Evolutionary conservation across 1,140 invertebrate genomes (phyloP).

Genomic region (Drosophila orosa): DNA sequence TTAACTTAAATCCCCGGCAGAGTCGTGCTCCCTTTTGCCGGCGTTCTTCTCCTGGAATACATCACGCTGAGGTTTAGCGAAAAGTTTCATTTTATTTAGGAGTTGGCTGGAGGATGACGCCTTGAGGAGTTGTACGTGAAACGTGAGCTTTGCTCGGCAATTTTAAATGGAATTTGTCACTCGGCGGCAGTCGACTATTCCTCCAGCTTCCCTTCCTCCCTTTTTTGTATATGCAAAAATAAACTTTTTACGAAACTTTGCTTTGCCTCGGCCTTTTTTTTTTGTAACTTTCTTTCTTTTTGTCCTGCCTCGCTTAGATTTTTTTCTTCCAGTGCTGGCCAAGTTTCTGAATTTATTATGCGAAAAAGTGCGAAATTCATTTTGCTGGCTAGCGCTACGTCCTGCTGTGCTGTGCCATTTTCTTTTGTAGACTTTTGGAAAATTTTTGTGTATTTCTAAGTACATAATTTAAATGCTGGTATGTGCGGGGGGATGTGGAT

Average conservation of each 20-base stretch:
- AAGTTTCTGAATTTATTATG: constrained; percentile 84
- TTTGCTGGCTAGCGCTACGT: constrained; percentile 67
- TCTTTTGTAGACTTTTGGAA: constrained; percentile 78
- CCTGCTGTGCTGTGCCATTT: constrained; percentile 74
- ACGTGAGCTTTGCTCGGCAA: constrained; percentile 79
- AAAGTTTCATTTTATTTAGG: constrained; percentile 80
- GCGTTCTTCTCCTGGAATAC: constrained; percentile 51
- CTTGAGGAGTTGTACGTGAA: constrained; percentile 65
- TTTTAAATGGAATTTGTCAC: constrained; percentile 84
- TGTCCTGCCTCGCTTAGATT: constrained; percentile 33
- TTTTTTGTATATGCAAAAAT: constrained; percentile 76
- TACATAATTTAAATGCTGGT: constrained; percentile 82
- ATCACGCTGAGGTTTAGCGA: constrained; percentile 75
- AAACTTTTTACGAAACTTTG: constrained; percentile 80
- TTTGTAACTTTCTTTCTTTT: background rate
- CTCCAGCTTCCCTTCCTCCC: background rate
- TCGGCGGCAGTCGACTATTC: constrained; percentile 58
- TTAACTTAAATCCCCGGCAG: constrained; percentile 75
- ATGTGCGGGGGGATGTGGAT: constrained; percentile 25
- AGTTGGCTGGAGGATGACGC: constrained; percentile 13
- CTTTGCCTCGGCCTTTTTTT: constrained; percentile 39
- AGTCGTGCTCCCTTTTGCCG: constrained; percentile 38
- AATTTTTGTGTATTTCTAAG: constrained; percentile 82
- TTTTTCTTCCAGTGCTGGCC: constrained; percentile 65
- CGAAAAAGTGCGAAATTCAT: constrained; percentile 84